Evolutionary conservation across 2,797 vertebrate species (phyloP).

Genomic region (Myiothlypis chrysogaster): DNA sequence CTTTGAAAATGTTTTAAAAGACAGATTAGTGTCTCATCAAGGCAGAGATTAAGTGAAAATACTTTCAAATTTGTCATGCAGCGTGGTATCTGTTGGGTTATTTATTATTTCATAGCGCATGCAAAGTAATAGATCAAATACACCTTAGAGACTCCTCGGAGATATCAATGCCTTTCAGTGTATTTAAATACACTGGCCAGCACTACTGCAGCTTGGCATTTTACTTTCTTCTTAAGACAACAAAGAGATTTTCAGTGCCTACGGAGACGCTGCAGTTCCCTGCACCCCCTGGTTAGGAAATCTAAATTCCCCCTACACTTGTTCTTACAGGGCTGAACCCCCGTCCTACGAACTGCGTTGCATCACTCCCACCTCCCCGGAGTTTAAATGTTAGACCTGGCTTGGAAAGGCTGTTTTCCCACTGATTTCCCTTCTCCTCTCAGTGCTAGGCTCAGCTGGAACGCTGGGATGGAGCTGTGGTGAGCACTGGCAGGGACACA

Average conservation of each 20-base stretch:
- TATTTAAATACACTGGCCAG: slow-evolving; percentile 24
- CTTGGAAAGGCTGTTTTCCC: neutral
- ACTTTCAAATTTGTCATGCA: slow-evolving; percentile 63
- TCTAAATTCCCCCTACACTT: neutral
- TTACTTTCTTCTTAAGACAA: neutral
- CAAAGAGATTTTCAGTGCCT: neutral
- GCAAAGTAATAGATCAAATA: slow-evolving; percentile 62
- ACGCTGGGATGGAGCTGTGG: neutral
- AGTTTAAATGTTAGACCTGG: neutral
- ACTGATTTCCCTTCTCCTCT: neutral
- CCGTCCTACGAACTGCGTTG: accelerated
- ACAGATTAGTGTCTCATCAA: slow-evolving; percentile 71
- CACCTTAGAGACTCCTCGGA: slow-evolving; percentile 42
- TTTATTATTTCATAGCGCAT: slow-evolving; percentile 67
- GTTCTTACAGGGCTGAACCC: neutral
- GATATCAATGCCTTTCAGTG: neutral
- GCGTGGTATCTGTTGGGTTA: slow-evolving; percentile 59
- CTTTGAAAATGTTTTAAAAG: slow-evolving; percentile 73
- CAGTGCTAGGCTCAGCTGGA: neutral
- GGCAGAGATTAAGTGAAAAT: slow-evolving; percentile 69
- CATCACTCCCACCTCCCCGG: neutral
- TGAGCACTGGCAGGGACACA: neutral
- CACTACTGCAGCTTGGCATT: neutral
- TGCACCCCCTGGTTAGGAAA: neutral
- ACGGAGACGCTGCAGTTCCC: neutral